Evolutionary conservation across 2,888 invertebrate species (phyloP).

Genomic region (Nomada ferruginata): DNA sequence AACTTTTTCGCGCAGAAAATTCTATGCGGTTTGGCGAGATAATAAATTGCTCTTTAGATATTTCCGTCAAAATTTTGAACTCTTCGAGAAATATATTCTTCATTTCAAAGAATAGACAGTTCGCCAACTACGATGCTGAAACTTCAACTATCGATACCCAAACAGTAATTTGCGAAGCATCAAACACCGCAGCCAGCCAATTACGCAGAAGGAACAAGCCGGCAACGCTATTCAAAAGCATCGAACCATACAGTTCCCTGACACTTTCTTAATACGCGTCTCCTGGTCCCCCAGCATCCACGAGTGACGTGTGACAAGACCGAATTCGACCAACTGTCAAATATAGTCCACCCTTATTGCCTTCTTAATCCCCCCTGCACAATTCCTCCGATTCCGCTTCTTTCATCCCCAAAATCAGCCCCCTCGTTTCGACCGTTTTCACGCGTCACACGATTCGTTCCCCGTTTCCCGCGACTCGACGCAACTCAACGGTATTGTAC

Average conservation of each 20-base stretch:
- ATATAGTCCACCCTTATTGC: slow-evolving; percentile 27
- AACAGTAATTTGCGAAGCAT: background rate
- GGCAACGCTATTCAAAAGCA: background rate
- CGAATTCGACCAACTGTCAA: slow-evolving; percentile 31
- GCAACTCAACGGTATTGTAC: no score
- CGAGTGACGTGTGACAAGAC: slow-evolving; percentile 29
- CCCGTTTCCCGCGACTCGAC: background rate
- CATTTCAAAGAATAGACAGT: no score
- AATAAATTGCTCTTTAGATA: no score
- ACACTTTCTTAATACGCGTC: slow-evolving; percentile 26
- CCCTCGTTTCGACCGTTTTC: background rate
- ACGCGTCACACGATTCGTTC: background rate
- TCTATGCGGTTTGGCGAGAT: no score
- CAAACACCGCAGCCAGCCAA: background rate
- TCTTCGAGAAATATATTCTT: no score
- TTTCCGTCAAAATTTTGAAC: background rate
- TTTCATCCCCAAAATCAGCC: background rate
- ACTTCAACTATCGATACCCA: background rate
- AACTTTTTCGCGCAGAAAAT: no score
- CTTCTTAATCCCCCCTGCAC: slow-evolving; percentile 23
- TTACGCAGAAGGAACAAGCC: slow-evolving; percentile 8
- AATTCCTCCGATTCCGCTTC: slow-evolving; percentile 7
- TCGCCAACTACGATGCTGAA: background rate
- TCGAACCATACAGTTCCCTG: slow-evolving; percentile 4
- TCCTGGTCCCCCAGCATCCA: background rate